A percentile compares a stretch with the other conserved stretches of the same genome.
Conservation (phyloP, 2,113 vertebrate genomes). For the Alectura lathami region DNA sequence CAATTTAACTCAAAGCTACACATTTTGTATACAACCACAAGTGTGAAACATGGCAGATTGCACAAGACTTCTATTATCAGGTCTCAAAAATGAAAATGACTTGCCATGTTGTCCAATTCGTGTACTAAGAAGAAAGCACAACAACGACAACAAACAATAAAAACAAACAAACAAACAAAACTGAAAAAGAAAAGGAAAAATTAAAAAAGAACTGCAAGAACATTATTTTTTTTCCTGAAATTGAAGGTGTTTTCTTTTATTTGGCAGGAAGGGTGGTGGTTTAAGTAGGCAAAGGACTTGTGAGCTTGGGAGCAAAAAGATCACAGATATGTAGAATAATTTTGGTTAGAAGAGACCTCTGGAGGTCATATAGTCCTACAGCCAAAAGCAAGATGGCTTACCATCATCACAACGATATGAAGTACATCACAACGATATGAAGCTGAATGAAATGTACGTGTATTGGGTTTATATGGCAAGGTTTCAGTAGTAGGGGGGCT, state of each 20-base stretch:
- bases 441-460: not conserved
- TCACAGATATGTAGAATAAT: not conserved
- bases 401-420: not conserved
- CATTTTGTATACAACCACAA: not conserved
- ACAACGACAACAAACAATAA: too few species aligned
- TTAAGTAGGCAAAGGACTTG: not conserved
- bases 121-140: not conserved
- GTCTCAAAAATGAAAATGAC: not conserved
- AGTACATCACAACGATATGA: not conserved
- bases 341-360: not conserved
- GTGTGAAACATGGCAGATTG: not conserved
- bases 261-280: fast-evolving
- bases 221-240: not conserved
- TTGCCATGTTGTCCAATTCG: not conserved
- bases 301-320: not conserved
- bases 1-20: not conserved
- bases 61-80: not conserved
- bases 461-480: not conserved
- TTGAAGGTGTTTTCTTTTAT: not conserved
- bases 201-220: not conserved
- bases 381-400: fast-evolving
- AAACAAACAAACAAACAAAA: too few species aligned
- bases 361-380: too few species aligned
- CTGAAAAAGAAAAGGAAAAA: not conserved
- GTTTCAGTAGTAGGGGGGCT: not conserved